A percentile compares a stretch with the other conserved stretches of the same genome.
These are phyloP conservation scores for Dryadula phaetusa DNA, from an alignment of 2,888 invertebrate genomes.

Conservation along the genomic window DNA sequence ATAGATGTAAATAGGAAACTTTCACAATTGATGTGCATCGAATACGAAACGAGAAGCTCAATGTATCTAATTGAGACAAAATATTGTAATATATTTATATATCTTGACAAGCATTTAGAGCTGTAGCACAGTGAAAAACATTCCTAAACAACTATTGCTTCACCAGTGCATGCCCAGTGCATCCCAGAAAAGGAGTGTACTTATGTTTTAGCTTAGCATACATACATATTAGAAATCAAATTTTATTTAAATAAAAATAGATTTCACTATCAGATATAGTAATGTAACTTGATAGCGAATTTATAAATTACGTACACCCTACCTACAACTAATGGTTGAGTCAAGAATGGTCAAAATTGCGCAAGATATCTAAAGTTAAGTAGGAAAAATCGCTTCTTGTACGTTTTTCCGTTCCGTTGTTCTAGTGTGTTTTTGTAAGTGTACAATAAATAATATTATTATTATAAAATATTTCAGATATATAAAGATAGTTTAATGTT, in stretches of 20 bases:
- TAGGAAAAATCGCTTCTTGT: too few relatives aligned
- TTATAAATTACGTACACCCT: neutral
- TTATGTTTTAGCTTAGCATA: neutral
- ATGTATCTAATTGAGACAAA: neutral
- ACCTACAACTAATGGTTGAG: too few relatives aligned
- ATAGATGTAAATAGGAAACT: conserved; percentile 34
- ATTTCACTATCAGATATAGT: neutral
- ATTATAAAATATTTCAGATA: too few relatives aligned
- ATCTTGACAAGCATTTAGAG: neutral
- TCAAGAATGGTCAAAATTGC: neutral
- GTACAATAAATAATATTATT: too few relatives aligned
- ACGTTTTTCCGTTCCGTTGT: too few relatives aligned
- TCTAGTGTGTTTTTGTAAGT: too few relatives aligned
- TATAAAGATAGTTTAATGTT: too few relatives aligned
- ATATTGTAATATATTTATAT: neutral
- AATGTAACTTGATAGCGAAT: neutral
- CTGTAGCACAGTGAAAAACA: neutral
- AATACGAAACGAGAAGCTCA: neutral
- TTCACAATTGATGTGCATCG: conserved; percentile 33
- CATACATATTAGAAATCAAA: neutral
- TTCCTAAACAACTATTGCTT: neutral
- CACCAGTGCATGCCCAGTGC: neutral
- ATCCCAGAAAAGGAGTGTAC: neutral
- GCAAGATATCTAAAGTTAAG: neutral
- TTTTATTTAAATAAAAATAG: neutral